Base-by-base conservation (phyloP, 2,113 vertebrate species). In the Clinocottus analis region DNA sequence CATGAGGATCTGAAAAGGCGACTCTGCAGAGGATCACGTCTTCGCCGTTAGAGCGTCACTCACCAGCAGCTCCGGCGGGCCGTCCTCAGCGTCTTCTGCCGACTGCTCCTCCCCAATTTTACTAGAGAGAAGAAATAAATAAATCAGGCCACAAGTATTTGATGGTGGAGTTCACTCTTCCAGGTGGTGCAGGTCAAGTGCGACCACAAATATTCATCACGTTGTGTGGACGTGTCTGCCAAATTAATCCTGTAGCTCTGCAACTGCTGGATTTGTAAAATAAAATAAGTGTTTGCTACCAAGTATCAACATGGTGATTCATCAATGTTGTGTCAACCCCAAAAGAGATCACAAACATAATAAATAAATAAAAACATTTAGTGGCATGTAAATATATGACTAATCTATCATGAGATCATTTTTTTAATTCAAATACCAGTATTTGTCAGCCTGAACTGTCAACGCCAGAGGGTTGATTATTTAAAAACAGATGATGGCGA, bases 31-130 rank as follows among this genome's bases (percentile, higher is more conserved):
- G n/a, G n/a, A n/a, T n/a, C n/a, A n/a, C n/a, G n/a, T n/a, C n/a
- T n/a, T n/a, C n/a, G n/a, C n/a, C n/a, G n/a, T n/a, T n/a, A 33
- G 27, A 8, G 27, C 6, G 0, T 23, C 7, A 85, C 83, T 1
- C 90, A 98, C 97, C 96, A 99, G 90, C 19, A 99, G 94, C 84
- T 99, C 98, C 17, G 97, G 96, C 60, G 96, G 97, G 0, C 97
- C 97, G 17, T 99, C 97, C 86, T 98, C 96, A 10, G 97, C 97
- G 21, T 98, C 97, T 83, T 98, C 97, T n/a, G 97, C 96, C 10
- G 96, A 97, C 75, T 98, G 97, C 75, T 98, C 97, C 92, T 99
- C 97, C 84, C 97, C 96, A 16, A 97, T 97, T 97, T 98, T 99
- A 94, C 97, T 99, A 77, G 7, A 92, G 62, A 59, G 59, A 35